Percentiles rank a stretch among this genome's conserved stretches.
Conservation (phyloP, 64 coral and sea anemone genomes). For the Astreopora myriophthalma region DNA sequence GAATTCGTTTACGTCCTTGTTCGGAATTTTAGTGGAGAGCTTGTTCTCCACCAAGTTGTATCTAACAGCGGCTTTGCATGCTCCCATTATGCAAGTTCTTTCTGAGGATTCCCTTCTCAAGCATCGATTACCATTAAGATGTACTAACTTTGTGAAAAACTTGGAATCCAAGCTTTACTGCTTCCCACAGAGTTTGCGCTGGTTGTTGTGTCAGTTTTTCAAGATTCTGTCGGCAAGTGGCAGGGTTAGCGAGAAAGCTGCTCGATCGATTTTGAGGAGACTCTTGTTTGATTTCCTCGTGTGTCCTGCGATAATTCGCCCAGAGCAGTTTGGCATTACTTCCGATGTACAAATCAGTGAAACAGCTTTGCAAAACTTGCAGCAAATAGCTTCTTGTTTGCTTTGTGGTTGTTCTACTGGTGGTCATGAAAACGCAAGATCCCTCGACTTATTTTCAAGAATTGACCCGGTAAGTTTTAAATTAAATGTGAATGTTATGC, state of each 20-base stretch:
- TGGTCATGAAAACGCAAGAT: conserved; percentile 17
- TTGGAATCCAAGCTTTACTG: conserved; percentile 90
- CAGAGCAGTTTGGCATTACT: conserved; percentile 90
- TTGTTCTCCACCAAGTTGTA: conserved; percentile 91
- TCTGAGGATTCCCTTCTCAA: conserved; percentile 68
- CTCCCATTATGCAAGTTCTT: conserved; percentile 87
- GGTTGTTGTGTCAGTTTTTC: conserved; percentile 82
- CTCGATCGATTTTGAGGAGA: conserved; percentile 70
- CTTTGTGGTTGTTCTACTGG: conserved; percentile 20
- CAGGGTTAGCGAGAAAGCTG: conserved; percentile 62
- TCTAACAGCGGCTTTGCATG: conserved; percentile 81
- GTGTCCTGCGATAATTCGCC: conserved; percentile 86
- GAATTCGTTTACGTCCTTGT: conserved; percentile 87
- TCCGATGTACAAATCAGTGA: conserved; percentile 93
- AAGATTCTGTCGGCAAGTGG: conserved; percentile 64
- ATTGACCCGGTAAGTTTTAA: conserved; percentile 12
- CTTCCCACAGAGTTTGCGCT: conserved; percentile 88
- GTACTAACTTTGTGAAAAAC: conserved; percentile 82
- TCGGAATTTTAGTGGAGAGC: conserved; percentile 75
- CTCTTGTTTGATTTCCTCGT: conserved; percentile 87
- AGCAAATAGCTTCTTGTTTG: conserved; percentile 83
- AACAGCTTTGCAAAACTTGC: conserved; percentile 76
- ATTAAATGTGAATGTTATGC: not conserved
- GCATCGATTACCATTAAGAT: conserved; percentile 57
- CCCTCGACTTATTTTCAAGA: conserved; percentile 15